Conservation (phyloP, 2,797 vertebrate genomes). For the Molossus molossus region DNA sequence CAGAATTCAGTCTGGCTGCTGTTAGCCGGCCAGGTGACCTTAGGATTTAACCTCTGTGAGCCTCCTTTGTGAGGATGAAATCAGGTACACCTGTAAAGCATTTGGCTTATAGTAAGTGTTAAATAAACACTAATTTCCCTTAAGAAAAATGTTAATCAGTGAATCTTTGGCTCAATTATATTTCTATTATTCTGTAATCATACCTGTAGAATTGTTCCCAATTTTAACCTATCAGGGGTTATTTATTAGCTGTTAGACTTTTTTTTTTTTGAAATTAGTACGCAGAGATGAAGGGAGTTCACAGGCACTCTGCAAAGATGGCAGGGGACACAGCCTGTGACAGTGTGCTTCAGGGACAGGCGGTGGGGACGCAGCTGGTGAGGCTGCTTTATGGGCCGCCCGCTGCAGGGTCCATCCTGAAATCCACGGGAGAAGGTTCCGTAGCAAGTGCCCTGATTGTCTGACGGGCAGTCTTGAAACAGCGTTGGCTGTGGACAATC, state of each 20-base stretch:
- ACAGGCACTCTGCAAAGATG: not conserved
- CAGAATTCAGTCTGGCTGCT: not conserved
- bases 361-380: not conserved
- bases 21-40: not conserved
- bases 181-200: constrained; percentile 61
- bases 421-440: not conserved
- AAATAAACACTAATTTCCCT: not conserved
- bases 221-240: not conserved
- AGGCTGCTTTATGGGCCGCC: not conserved
- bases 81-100: not conserved
- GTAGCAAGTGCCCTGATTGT: constrained; percentile 2
- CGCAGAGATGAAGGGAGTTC: not conserved
- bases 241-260: constrained; percentile 9
- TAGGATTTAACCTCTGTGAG: not conserved
- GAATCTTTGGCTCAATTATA: constrained; percentile 55
- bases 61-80: not conserved
- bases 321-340: not conserved
- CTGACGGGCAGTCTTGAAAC: not conserved
- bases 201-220: not conserved
- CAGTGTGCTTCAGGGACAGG: not conserved
- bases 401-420: not conserved
- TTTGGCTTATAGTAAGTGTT: not conserved
- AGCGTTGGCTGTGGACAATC: not conserved
- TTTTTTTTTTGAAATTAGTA: constrained; percentile 45
- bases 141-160: constrained; percentile 50